A percentile compares a stretch with the other conserved stretches of the same genome.
Evolutionary conservation across 2,888 invertebrate species (phyloP).

Genomic region (Hirtodrosophila confusa): DNA sequence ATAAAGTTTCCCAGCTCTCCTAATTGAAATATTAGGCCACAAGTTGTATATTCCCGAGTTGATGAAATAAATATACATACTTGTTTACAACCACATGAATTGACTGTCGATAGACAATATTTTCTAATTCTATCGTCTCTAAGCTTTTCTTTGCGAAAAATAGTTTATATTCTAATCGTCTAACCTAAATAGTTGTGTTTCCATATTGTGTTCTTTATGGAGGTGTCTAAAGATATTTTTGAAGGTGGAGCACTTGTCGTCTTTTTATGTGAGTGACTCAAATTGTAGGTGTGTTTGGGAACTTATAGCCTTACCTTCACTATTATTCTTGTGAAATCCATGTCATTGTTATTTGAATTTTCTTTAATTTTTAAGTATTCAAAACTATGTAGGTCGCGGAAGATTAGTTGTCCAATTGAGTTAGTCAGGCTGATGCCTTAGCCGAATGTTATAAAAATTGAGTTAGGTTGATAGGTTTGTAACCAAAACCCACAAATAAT

Average conservation of each 20-base stretch:
- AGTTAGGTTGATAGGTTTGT: too few species aligned
- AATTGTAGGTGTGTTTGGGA: not conserved
- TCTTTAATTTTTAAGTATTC: too few species aligned
- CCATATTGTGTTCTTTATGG: not conserved
- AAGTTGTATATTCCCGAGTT: too few species aligned
- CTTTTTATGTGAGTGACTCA: slow-evolving; percentile 1
- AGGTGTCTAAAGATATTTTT: slow-evolving; percentile 6
- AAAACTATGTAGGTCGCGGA: not conserved
- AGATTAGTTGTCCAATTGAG: too few species aligned
- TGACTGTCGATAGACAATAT: too few species aligned
- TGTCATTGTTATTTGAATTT: not conserved
- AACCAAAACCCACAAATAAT: too few species aligned
- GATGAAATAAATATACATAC: too few species aligned
- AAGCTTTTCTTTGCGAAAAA: not conserved
- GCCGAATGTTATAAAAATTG: too few species aligned
- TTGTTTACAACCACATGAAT: too few species aligned
- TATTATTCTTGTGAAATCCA: not conserved
- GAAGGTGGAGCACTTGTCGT: slow-evolving; percentile 2
- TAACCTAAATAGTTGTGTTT: slow-evolving; percentile 4
- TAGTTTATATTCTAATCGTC: too few species aligned
- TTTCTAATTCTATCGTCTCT: not conserved
- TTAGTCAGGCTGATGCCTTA: too few species aligned
- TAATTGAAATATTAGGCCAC: too few species aligned
- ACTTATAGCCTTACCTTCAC: not conserved
- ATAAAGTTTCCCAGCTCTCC: not conserved